Conservation (phyloP, 2,888 invertebrate genomes). For the Amaurobius ferox region DNA sequence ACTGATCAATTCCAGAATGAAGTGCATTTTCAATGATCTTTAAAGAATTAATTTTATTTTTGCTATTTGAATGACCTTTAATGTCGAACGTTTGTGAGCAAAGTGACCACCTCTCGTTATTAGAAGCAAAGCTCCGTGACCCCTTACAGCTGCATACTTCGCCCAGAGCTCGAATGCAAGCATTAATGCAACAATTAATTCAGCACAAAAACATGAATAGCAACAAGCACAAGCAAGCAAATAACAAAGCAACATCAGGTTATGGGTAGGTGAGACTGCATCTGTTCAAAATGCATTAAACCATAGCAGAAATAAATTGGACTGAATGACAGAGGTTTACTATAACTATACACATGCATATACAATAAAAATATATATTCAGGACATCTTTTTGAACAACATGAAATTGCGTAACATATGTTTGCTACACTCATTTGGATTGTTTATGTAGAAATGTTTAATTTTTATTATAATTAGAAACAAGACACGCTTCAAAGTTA, state of each 20-base stretch:
- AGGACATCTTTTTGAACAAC: too few species aligned
- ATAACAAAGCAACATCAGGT: constrained; percentile 27
- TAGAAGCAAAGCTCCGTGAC: neutral
- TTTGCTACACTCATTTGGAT: too few species aligned
- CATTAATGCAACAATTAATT: constrained; percentile 17
- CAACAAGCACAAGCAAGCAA: constrained; percentile 56
- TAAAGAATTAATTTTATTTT: neutral
- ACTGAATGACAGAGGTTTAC: constrained; percentile 58
- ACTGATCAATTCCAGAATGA: too few species aligned
- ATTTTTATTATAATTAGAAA: too few species aligned
- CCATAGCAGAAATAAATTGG: constrained; percentile 23
- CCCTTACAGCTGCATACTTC: constrained; percentile 19
- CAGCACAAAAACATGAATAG: constrained; percentile 6
- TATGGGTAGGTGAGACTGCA: neutral
- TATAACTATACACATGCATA: constrained; percentile 27
- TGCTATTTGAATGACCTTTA: too few species aligned
- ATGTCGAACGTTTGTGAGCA: neutral
- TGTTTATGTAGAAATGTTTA: too few species aligned
- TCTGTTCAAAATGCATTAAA: neutral
- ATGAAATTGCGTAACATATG: too few species aligned
- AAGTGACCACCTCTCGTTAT: neutral
- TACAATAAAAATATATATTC: too few species aligned
- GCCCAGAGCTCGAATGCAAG: constrained; percentile 56
- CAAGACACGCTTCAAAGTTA: too few species aligned
- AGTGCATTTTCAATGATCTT: too few species aligned